Evolutionary conservation across 1,140 invertebrate genomes (phyloP), one percentile per base, ranked within the genome.

Genomic region (Papilio polyxenes): DNA sequence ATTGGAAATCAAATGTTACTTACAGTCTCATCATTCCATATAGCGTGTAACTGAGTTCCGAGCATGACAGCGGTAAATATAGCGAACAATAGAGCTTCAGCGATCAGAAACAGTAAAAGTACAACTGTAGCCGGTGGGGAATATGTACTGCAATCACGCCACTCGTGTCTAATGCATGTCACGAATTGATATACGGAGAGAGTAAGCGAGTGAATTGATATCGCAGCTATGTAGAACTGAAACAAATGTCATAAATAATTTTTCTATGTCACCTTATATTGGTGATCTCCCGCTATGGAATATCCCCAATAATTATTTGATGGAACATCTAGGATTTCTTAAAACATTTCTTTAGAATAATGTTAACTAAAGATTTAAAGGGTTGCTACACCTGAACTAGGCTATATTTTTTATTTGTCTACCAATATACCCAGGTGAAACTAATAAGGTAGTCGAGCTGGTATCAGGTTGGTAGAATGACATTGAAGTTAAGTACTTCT

Each of bases 21-120:
- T 95, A 98, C 98, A 85, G 99, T 99, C 95, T 99, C 98, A 95
- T 99, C 99, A 90, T 98, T 98, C 96, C 98, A 99, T 89, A 99
- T 99, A 13, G 99, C 98, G 92, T 98, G 98, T n/a, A 99, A 93
- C 94, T 99, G 98, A 1, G 98, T 98, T 51, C 97, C 97, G 87
- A 99, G 96, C 99, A 99, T 99, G 10, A 99, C 98, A 48, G 97
- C 97, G 7, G 99, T 99, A 94, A 99, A 99, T 86, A 99, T 99
- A 17, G 99, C 98, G 95, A 99, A 99, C 20, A 99, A 95, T 37
- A 99, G 95, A 0, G 98, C 98, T 95, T 99, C 99, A 90, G 99
- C 99, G 44, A 99, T 97, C 20, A 99, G 96, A 91, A 99, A 99
- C 77, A 99, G 96, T 17, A 99, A 95, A 74, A 99, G 95, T 23